phyloP scores from a whole-genome alignment of 1,140 invertebrate species.

The Heterodera schachtii region DNA sequence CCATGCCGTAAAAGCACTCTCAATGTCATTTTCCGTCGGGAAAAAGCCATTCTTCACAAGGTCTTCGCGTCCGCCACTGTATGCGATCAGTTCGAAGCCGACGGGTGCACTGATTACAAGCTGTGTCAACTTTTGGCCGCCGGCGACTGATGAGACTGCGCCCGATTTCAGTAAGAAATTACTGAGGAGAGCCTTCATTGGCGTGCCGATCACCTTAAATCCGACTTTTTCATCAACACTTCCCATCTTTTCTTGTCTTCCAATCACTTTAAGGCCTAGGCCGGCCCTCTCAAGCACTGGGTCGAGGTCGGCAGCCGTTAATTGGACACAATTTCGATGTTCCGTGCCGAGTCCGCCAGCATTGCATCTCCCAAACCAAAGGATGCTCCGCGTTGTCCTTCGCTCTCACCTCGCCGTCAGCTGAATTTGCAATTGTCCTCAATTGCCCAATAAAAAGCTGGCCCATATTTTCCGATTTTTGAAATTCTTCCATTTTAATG shows the following conservation, averaged over 20 bases:
- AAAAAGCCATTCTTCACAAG: neutral
- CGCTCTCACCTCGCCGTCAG: too few species aligned
- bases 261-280: neutral
- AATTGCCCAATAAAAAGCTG: too few species aligned
- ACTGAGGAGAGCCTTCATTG: neutral
- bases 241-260: too few species aligned
- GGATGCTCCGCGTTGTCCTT: too few species aligned
- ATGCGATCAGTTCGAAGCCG: slow-evolving; percentile 1
- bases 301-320: neutral
- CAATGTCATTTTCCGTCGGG: slow-evolving; percentile 3
- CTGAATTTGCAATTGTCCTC: too few species aligned
- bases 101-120: neutral
- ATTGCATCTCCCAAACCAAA: too few species aligned
- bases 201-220: neutral
- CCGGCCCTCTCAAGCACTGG: slow-evolving; percentile 69
- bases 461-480: too few species aligned
- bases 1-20: neutral
- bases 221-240: slow-evolving; percentile 69
- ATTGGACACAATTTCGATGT: neutral
- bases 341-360: neutral
- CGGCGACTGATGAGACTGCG: neutral
- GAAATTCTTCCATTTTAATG: too few species aligned
- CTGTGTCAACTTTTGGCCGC: neutral
- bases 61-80: neutral
- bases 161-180: neutral